Base-by-base conservation (phyloP, 2,113 vertebrate species). In the Apodemus speciosus region DNA sequence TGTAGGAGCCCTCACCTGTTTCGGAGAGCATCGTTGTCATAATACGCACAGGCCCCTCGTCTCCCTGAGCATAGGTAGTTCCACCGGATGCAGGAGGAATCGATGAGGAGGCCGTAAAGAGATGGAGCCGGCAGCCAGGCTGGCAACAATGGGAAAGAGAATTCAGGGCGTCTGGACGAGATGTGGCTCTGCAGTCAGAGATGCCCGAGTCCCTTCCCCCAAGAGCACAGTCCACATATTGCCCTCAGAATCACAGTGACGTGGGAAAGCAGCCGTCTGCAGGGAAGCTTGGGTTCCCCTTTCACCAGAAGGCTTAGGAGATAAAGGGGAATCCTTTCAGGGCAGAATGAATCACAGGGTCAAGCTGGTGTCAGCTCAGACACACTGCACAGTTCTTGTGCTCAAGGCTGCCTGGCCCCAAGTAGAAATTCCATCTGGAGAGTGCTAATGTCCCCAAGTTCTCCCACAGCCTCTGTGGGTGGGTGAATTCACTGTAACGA, bases 101-200 rank as follows among this genome's bases (percentile, higher is more conserved):
- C 99, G 0, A 99, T 99, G 97, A 98, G 97, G 49, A 98, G 98
- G 88, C 99, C 99, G 0, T 99, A 99, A 71, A 99, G 83, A 72
- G 99, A 98, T 0, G 99, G 99, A 51, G 99, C 98, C 0, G 99
- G 99, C 35, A 99, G 95, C 99, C 99, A 99, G 73, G 99, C 99
- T 99, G 96, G 46, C 3, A 7, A 14, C 53, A 14, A 76, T 35
- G 9, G 60, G 89, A 77, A 60, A 94, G 53, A 88, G 43, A 72
- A 30, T 87, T 75, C 87, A 97, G 91, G 76, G 40, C 18, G 56
- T 56, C 56, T 56, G 56, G 56, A 46, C 43, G 56, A 18, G 56
- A 18, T 16, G 0, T 0, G 23, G 83, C 16, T 40, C 51, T 68
- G 40, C 23, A 40, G 35, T 60, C 80, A 58, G 84, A 77, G 62